Percentiles rank a stretch among this genome's conserved stretches.
Evolutionary conservation across 2,888 invertebrate genomes (phyloP).

Genomic region (Ceramica pisi): DNA sequence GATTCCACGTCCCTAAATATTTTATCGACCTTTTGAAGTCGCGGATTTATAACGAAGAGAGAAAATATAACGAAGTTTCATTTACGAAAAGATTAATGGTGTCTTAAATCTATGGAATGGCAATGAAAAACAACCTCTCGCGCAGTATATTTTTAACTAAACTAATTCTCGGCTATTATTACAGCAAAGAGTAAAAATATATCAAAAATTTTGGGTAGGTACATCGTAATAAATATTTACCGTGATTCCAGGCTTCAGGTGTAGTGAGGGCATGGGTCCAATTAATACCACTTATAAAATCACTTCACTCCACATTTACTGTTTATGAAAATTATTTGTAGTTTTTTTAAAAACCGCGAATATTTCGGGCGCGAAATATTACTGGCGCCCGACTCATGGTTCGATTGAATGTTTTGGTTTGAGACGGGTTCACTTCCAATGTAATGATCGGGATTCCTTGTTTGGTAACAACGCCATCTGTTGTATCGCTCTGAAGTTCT

Average conservation of each 20-base stretch:
- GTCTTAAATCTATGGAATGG: constrained; percentile 22
- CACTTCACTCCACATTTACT: constrained; percentile 83
- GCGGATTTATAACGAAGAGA: constrained; percentile 1
- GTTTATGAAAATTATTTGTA: constrained; percentile 57
- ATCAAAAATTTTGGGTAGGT: constrained; percentile 55
- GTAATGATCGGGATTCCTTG: constrained; percentile 80
- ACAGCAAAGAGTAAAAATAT: constrained; percentile 76
- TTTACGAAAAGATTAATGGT: constrained; percentile 6
- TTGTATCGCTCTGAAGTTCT: background rate
- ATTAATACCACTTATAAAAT: constrained; percentile 66
- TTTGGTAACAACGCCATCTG: constrained; percentile 73
- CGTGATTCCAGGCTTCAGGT: constrained; percentile 89
- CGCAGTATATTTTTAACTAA: constrained; percentile 61
- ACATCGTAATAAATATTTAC: constrained; percentile 75
- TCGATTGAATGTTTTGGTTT: constrained; percentile 86
- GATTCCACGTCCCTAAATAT: constrained; percentile 14
- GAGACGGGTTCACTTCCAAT: constrained; percentile 57
- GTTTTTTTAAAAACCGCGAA: constrained; percentile 71
- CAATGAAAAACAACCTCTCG: constrained; percentile 33
- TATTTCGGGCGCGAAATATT: constrained; percentile 83
- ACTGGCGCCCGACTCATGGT: constrained; percentile 80
- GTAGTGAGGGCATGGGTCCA: constrained; percentile 87
- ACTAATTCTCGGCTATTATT: constrained; percentile 74
- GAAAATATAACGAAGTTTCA: constrained; percentile 5
- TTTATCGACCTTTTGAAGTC: constrained; percentile 20